Conservation (phyloP, 2,888 invertebrate species). For the Papilio protenor region DNA sequence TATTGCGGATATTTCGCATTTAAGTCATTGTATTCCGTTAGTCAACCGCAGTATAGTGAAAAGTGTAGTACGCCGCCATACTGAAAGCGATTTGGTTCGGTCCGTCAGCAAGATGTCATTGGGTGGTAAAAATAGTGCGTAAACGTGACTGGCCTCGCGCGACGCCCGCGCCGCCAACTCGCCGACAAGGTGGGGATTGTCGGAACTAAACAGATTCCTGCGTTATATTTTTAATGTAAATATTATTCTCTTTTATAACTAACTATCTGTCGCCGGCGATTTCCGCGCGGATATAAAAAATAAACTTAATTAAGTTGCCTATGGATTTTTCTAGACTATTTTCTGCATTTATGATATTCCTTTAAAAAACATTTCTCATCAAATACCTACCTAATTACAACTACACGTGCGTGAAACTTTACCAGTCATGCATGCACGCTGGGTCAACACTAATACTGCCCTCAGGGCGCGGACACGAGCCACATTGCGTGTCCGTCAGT, state of each 20-base stretch:
- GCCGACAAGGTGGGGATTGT: background rate
- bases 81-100: conserved; percentile 26
- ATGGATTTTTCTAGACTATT: too few species aligned
- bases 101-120: conserved; percentile 44
- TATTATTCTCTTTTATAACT: too few species aligned
- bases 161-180: conserved; percentile 29
- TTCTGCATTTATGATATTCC: background rate
- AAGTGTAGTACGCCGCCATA: conserved; percentile 23
- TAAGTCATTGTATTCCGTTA: background rate
- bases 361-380: background rate
- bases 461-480: conserved; percentile 27
- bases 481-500: conserved; percentile 25
- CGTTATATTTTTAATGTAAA: conserved; percentile 3
- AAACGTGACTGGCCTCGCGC: conserved; percentile 41
- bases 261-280: too few species aligned
- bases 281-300: too few species aligned
- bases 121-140: conserved; percentile 45
- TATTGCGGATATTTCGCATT: background rate
- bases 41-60: background rate
- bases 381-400: background rate
- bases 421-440: conserved; percentile 8
- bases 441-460: conserved; percentile 29
- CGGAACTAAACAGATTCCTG: background rate
- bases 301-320: too few species aligned
- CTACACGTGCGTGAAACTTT: conserved; percentile 6